phyloP scores from a whole-genome alignment of 1,140 invertebrate species.

The Capitella teleta region DNA sequence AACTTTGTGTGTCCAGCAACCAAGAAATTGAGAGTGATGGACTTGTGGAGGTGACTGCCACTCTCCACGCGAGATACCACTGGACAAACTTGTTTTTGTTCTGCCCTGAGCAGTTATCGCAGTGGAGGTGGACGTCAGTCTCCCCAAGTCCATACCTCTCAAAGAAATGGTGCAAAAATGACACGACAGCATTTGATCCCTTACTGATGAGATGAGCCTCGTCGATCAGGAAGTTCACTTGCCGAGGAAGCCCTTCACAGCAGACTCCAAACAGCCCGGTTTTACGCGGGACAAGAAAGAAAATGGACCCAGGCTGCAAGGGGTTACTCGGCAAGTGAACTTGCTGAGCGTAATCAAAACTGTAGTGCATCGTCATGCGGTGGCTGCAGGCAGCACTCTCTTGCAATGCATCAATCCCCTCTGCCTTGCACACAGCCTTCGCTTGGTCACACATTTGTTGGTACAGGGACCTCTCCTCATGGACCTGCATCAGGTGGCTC shows the following conservation, averaged over 20 bases:
- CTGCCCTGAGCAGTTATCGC: constrained; percentile 14
- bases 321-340: not conserved
- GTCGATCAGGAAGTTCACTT: constrained; percentile 17
- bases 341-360: constrained; percentile 11
- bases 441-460: constrained; percentile 7
- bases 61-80: constrained; percentile 20
- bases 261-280: constrained; percentile 16
- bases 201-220: constrained; percentile 13
- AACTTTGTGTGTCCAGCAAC: constrained; percentile 15
- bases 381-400: constrained; percentile 4
- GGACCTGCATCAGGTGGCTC: constrained; percentile 14
- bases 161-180: constrained; percentile 16
- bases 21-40: constrained; percentile 9
- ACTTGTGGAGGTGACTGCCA: constrained; percentile 13
- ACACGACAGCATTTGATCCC: constrained; percentile 20
- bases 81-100: constrained; percentile 22
- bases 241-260: constrained; percentile 15
- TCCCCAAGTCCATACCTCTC: constrained; percentile 15
- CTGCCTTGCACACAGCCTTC: constrained; percentile 1
- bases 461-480: constrained; percentile 15
- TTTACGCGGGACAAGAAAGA: constrained; percentile 4
- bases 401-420: no score
- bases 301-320: constrained; percentile 5
- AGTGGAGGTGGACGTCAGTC: constrained; percentile 8
- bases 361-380: constrained; percentile 7